phyloP scores from a whole-genome alignment of 2,797 vertebrate genomes.

The Eleutherodactylus coqui region DNA sequence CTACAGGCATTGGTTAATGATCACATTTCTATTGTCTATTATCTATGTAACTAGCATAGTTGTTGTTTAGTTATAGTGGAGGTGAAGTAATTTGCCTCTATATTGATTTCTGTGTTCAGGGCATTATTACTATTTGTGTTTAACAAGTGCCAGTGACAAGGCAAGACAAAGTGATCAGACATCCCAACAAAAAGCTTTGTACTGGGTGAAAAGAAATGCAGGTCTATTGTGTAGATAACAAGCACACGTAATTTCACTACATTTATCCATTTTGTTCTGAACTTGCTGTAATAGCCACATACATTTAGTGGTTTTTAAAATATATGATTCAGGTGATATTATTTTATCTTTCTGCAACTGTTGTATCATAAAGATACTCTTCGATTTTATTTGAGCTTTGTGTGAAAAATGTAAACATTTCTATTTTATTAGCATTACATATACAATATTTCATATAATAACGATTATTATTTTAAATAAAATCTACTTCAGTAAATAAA shows the following conservation, averaged over 20 bases:
- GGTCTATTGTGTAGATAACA: constrained; percentile 19
- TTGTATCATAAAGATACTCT: not conserved
- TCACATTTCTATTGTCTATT: constrained; percentile 1
- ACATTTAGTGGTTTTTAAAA: not conserved
- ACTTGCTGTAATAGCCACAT: not conserved
- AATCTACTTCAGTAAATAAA: not conserved
- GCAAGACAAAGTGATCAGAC: constrained; percentile 13
- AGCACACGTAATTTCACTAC: not conserved
- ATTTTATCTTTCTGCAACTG: not conserved
- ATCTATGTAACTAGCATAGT: not conserved
- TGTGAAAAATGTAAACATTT: not conserved
- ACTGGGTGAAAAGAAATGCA: constrained; percentile 1
- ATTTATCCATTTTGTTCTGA: not conserved
- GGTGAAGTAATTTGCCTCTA: constrained; percentile 2
- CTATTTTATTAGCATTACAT: not conserved
- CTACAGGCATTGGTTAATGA: not conserved
- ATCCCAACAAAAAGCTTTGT: constrained; percentile 20
- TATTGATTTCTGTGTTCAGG: constrained; percentile 9
- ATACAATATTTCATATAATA: no score
- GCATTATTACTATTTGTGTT: constrained; percentile 9
- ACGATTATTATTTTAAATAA: not conserved
- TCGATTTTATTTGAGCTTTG: not conserved
- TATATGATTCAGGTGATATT: not conserved
- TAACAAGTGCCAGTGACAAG: constrained; percentile 15
- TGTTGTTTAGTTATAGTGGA: constrained; percentile 10